These are phyloP conservation scores for Mandrillus leucophaeus DNA, from an alignment of 2,113 vertebrate genomes.

Conservation along the genomic window DNA sequence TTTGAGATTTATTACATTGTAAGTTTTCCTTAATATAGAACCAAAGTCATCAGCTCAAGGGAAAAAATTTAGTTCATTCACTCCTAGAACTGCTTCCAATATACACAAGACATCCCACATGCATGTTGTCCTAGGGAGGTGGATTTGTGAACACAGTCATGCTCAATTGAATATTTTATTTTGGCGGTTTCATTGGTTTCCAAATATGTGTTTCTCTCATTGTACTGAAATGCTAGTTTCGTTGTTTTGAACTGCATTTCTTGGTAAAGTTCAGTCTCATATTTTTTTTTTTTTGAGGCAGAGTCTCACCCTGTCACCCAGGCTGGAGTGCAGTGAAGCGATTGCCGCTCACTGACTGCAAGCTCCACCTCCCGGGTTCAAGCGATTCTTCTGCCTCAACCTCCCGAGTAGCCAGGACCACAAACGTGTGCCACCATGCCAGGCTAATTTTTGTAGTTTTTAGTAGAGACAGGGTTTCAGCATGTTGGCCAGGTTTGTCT, in stretches of 20 bases:
- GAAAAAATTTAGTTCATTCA: slow-evolving; percentile 47
- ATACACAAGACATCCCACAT: neutral
- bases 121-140: fast-evolving
- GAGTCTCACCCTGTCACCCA: too few species aligned
- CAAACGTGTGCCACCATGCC: too few species aligned
- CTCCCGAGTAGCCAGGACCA: too few species aligned
- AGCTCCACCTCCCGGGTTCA: too few species aligned
- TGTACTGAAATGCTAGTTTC: fast-evolving
- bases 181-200: neutral
- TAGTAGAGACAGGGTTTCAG: too few species aligned
- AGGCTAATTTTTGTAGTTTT: too few species aligned
- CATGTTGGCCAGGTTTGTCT: too few species aligned
- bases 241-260: fast-evolving
- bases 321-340: too few species aligned
- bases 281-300: too few species aligned
- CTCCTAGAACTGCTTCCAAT: neutral
- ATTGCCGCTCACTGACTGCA: too few species aligned
- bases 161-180: neutral
- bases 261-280: too few species aligned
- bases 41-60: slow-evolving; percentile 58
- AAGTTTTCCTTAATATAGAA: slow-evolving; percentile 47
- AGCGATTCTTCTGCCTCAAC: too few species aligned
- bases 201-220: neutral
- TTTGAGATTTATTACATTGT: slow-evolving; percentile 53
- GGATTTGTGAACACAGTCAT: neutral